Evolutionary conservation across 1,140 invertebrate species (phyloP).

Genomic region (Aporrectodea caliginosa): DNA sequence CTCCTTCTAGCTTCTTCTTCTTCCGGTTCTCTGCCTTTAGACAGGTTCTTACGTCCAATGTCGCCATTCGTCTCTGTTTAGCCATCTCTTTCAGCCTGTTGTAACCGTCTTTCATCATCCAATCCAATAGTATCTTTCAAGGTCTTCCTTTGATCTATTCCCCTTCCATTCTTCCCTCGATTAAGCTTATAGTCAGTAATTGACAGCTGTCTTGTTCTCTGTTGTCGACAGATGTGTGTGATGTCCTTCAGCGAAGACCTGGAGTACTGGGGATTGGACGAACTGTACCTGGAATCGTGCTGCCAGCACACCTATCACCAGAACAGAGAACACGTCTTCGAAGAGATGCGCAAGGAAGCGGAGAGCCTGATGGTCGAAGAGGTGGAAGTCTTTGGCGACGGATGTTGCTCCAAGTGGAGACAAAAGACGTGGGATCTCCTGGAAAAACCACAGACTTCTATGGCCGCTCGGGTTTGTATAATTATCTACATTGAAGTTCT

Average conservation of each 20-base stretch:
- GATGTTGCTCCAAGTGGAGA: slow-evolving; percentile 87
- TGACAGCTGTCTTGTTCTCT: too few relatives aligned
- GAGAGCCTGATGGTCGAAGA: slow-evolving; percentile 80
- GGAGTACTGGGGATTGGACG: slow-evolving; percentile 97
- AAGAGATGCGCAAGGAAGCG: slow-evolving; percentile 97
- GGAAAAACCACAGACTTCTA: slow-evolving; percentile 94
- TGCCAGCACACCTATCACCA: slow-evolving; percentile 99
- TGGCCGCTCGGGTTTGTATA: slow-evolving; percentile 85
- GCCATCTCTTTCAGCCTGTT: too few relatives aligned
- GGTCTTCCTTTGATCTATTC: too few relatives aligned
- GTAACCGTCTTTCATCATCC: too few relatives aligned
- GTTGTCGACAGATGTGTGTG: slow-evolving; percentile 90
- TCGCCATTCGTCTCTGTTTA: too few relatives aligned
- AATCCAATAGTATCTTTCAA: too few relatives aligned
- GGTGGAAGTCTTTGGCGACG: slow-evolving; percentile 93
- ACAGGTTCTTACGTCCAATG: too few relatives aligned
- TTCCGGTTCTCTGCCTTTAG: too few relatives aligned
- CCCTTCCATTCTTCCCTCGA: too few relatives aligned
- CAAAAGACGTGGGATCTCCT: slow-evolving; percentile 96
- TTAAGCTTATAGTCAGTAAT: too few relatives aligned
- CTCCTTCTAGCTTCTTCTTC: too few relatives aligned
- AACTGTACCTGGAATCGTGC: slow-evolving; percentile 93
- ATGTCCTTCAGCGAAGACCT: slow-evolving; percentile 95
- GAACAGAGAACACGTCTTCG: slow-evolving; percentile 87
- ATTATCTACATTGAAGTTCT: too few relatives aligned